Percentiles rank a stretch among this genome's conserved stretches.
Evolutionary conservation across 2,113 vertebrate genomes (phyloP).

Genomic region (Thermophis baileyi): DNA sequence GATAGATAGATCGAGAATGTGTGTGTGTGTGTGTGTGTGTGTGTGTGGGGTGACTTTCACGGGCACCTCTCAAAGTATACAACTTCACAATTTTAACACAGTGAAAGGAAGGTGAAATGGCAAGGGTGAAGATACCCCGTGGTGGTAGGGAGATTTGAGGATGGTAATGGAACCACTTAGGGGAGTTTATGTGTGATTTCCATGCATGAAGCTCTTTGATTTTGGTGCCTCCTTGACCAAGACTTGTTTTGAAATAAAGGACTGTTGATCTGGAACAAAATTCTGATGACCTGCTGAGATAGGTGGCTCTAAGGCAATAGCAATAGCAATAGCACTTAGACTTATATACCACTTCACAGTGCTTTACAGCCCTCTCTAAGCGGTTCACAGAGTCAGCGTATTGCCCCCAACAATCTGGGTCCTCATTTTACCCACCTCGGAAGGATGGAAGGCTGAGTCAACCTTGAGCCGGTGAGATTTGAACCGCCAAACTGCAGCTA

Average conservation of each 20-base stretch:
- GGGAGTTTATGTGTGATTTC: neutral
- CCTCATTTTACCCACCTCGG: too few relatives aligned
- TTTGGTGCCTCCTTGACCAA: neutral
- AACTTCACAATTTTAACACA: neutral
- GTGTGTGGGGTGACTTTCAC: neutral
- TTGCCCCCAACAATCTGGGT: too few relatives aligned
- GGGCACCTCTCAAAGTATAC: neutral
- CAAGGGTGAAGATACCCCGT: neutral
- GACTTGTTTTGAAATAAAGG: neutral
- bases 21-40: too few relatives aligned
- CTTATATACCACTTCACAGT: too few relatives aligned
- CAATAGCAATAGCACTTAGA: too few relatives aligned
- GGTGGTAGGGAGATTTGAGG: neutral
- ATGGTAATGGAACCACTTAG: neutral
- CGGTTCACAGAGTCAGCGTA: too few relatives aligned
- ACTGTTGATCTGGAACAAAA: neutral
- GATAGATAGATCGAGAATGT: too few relatives aligned
- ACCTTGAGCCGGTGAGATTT: too few relatives aligned
- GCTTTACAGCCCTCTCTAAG: too few relatives aligned
- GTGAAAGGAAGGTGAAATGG: neutral
- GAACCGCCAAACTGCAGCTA: too few relatives aligned
- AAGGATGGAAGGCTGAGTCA: too few relatives aligned
- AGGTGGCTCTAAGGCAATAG: rapidly evolving
- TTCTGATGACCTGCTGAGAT: neutral
- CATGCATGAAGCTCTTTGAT: neutral